Conservation (phyloP, 2,113 vertebrate species). For the Orcinus orca region DNA sequence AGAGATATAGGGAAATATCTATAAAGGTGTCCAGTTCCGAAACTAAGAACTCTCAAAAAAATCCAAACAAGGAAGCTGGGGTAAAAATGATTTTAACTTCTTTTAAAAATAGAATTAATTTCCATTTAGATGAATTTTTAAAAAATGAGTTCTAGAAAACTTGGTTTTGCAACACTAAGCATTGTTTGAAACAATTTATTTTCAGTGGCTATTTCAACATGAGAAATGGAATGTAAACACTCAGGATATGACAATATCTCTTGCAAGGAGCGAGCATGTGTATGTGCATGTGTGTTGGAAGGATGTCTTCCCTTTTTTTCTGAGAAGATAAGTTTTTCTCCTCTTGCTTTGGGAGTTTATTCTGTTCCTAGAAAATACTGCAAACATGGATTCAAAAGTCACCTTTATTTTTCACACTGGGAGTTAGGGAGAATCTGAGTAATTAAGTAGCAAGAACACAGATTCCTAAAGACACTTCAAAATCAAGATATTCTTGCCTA, state of each 20-base stretch:
- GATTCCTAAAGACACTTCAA: neutral
- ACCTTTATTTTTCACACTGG: neutral
- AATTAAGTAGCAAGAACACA: constrained; percentile 31
- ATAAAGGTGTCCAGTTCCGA: neutral
- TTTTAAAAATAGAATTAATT: constrained; percentile 24
- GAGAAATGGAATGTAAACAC: neutral
- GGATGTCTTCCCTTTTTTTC: neutral
- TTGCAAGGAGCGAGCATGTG: neutral
- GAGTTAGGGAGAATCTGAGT: neutral
- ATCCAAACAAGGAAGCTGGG: neutral
- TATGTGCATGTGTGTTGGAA: neutral
- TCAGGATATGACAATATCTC: neutral
- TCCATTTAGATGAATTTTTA: neutral
- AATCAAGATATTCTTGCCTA: neutral
- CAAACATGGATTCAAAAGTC: constrained; percentile 2
- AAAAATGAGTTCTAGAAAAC: neutral
- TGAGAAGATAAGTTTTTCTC: neutral
- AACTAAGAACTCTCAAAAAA: neutral
- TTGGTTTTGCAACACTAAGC: constrained; percentile 9
- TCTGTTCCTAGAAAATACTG: neutral
- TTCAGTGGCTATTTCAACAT: constrained; percentile 1
- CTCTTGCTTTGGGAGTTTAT: neutral
- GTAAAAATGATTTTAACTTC: constrained; percentile 20
- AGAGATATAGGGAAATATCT: neutral
- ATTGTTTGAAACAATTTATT: neutral